Conservation (phyloP, 53 echinoderm and acorn worm species). For the Astropecten irregularis region DNA sequence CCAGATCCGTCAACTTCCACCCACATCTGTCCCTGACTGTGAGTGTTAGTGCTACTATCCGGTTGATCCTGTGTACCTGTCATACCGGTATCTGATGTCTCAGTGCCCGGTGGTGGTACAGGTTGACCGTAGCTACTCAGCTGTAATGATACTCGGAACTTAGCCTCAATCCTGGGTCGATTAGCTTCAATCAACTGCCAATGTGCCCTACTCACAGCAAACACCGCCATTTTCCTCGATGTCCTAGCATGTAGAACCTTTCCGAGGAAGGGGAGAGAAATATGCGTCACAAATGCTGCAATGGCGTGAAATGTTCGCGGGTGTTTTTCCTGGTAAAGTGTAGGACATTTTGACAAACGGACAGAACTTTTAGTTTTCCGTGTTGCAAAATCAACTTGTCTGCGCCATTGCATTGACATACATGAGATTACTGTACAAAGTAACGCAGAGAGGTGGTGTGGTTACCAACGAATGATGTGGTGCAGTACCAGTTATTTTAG, state of each 20-base stretch:
- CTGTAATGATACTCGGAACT: slow-evolving; percentile 51
- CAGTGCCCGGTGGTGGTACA: not conserved
- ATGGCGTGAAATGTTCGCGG: not conserved
- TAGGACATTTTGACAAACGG: too few relatives aligned
- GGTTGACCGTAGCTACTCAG: slow-evolving; percentile 34
- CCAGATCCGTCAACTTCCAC: slow-evolving; percentile 25
- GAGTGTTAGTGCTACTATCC: not conserved
- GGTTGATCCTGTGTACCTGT: not conserved
- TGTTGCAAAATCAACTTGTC: not conserved
- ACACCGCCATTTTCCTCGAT: slow-evolving; percentile 22
- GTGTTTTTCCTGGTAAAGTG: too few relatives aligned
- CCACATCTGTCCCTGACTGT: slow-evolving; percentile 15
- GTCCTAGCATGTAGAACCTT: slow-evolving; percentile 42
- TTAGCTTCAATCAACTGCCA: slow-evolving; percentile 26
- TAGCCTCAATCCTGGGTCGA: slow-evolving; percentile 19
- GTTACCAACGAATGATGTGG: not conserved
- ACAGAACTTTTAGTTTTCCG: too few relatives aligned
- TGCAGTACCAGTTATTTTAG: not conserved
- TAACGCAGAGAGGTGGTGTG: too few relatives aligned
- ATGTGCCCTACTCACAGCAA: slow-evolving; percentile 41
- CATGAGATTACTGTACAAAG: too few relatives aligned
- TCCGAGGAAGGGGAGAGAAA: not conserved
- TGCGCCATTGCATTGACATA: too few relatives aligned
- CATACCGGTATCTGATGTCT: too few relatives aligned
- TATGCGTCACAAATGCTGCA: not conserved